Conservation (phyloP, 1,140 invertebrate genomes). For the Ptiloglossa arizonensis region DNA sequence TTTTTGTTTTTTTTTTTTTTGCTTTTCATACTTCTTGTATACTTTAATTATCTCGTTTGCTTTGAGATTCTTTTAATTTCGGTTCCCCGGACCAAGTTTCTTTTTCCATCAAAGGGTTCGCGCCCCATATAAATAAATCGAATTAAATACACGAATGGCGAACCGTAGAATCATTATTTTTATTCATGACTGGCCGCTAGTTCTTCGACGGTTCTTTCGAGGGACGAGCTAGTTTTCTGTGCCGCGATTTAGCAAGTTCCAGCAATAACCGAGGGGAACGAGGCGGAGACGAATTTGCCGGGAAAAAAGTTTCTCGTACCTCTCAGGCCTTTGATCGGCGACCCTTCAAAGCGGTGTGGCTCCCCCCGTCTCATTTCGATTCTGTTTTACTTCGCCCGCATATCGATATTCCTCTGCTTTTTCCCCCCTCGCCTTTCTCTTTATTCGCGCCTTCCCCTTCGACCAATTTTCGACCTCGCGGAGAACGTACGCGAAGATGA, state of each 20-base stretch:
- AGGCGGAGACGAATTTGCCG: slow-evolving; percentile 44
- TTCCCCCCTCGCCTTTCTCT: slow-evolving; percentile 11
- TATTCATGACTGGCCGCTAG: too few relatives aligned
- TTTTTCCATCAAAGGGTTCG: too few relatives aligned
- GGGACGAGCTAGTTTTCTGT: slow-evolving; percentile 21
- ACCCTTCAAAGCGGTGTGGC: slow-evolving; percentile 58
- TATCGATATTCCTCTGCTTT: slow-evolving; percentile 65
- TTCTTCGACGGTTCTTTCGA: slow-evolving; percentile 31
- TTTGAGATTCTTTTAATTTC: too few relatives aligned
- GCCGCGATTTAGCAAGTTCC: slow-evolving; percentile 41
- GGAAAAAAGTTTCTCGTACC: slow-evolving; percentile 48
- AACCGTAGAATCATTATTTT: too few relatives aligned
- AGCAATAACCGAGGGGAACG: slow-evolving; percentile 50
- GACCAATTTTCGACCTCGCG: slow-evolving; percentile 59
- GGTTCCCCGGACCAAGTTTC: too few relatives aligned
- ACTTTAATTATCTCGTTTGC: too few relatives aligned
- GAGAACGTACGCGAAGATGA: slow-evolving; percentile 33
- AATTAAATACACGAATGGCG: too few relatives aligned
- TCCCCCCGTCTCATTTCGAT: slow-evolving; percentile 68
- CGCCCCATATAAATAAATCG: too few relatives aligned
- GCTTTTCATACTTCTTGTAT: too few relatives aligned
- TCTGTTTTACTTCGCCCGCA: slow-evolving; percentile 72
- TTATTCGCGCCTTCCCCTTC: slow-evolving; percentile 32
- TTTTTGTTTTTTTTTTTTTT: too few relatives aligned
- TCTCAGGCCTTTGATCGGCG: slow-evolving; percentile 62